Conservation (phyloP, 2,888 invertebrate species). For the Iphiclides podalirius region DNA sequence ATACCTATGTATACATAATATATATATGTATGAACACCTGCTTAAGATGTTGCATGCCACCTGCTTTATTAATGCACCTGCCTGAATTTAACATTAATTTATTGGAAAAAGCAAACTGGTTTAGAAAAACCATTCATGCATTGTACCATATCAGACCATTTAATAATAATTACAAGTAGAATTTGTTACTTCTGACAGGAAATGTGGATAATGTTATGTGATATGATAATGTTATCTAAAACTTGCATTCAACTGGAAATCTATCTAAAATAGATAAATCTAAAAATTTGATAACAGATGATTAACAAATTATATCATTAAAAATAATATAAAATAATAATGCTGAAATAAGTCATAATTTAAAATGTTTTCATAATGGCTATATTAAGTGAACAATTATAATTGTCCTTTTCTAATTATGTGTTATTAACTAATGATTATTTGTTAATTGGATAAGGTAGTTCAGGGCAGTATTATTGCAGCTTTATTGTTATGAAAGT, state of each 20-base stretch:
- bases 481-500: too few relatives aligned
- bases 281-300: background rate
- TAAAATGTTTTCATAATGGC: background rate
- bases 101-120: too few relatives aligned
- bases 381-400: background rate
- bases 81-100: background rate
- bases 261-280: background rate
- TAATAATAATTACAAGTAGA: background rate
- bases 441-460: too few relatives aligned
- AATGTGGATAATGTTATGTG: slow-evolving; percentile 9
- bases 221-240: slow-evolving; percentile 10
- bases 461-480: background rate
- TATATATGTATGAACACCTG: too few relatives aligned
- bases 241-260: background rate
- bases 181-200: background rate
- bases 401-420: background rate
- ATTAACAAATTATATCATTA: background rate
- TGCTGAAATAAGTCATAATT: background rate
- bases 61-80: slow-evolving; percentile 12
- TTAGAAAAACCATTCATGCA: too few relatives aligned
- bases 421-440: too few relatives aligned
- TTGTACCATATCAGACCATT: background rate
- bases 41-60: slow-evolving; percentile 6
- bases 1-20: too few relatives aligned
- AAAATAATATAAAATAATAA: background rate